Evolutionary conservation across 64 coral and sea anemone species (phyloP).

Genomic region (Pocillopora damicornis): DNA sequence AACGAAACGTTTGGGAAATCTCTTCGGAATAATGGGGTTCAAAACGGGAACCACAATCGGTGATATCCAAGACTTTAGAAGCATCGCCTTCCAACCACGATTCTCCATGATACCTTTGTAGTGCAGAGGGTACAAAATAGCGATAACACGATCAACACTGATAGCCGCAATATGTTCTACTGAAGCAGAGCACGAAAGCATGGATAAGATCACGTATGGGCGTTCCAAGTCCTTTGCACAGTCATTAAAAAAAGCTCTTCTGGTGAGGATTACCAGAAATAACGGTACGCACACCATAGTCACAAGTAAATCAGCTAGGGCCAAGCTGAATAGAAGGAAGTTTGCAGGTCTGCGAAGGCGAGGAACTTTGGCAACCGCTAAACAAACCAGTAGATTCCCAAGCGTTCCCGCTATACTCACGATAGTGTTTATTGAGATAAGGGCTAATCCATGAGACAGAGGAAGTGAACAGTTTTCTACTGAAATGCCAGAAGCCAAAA

Average conservation of each 20-base stretch:
- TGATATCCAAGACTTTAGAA: not conserved
- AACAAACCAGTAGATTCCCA: slow-evolving; percentile 10
- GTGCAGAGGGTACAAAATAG: not conserved
- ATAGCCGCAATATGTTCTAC: not conserved
- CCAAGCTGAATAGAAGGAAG: slow-evolving; percentile 16
- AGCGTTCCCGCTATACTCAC: not conserved
- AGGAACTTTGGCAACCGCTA: not conserved
- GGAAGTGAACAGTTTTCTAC: not conserved
- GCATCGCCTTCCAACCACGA: not conserved
- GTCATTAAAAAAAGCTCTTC: not conserved
- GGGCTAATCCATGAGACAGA: not conserved
- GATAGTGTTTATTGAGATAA: not conserved
- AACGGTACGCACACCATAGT: slow-evolving; percentile 2
- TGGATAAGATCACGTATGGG: not conserved
- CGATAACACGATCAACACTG: slow-evolving; percentile 8
- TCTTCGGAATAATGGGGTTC: not conserved
- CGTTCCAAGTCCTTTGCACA: not conserved
- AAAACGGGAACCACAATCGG: not conserved
- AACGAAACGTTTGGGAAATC: not conserved
- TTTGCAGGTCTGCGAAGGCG: not conserved
- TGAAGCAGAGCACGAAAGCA: not conserved
- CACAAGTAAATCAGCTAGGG: slow-evolving; percentile 5
- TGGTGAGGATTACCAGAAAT: not conserved
- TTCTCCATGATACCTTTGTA: not conserved
- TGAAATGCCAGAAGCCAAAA: not conserved